phyloP scores from a whole-genome alignment of 2,797 vertebrate genomes.

The Semaprochilodus insignis region DNA sequence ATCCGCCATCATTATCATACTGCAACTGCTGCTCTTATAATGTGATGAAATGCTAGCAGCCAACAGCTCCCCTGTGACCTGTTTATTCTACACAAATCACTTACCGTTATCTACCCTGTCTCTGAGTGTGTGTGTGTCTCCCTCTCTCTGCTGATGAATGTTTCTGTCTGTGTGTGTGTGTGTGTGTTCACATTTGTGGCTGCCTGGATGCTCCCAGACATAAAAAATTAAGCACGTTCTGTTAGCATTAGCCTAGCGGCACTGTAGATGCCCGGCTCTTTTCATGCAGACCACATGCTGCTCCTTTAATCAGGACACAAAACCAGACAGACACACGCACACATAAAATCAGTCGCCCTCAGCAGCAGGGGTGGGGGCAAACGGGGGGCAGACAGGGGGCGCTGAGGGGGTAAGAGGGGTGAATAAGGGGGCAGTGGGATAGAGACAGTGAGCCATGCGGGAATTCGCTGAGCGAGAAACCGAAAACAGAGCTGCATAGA shows the following conservation, averaged over 20 bases:
- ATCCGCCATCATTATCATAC: constrained; percentile 18
- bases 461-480: constrained; percentile 12
- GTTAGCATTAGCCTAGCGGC: constrained; percentile 74
- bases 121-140: constrained; percentile 21
- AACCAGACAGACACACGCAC: constrained; percentile 1
- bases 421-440: constrained; percentile 45
- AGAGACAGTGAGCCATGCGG: constrained; percentile 20
- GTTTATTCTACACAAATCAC: constrained; percentile 48
- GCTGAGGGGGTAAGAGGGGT: constrained; percentile 42
- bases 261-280: constrained; percentile 62
- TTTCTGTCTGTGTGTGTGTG: constrained; percentile 3
- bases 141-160: constrained; percentile 16
- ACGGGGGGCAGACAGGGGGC: constrained; percentile 40
- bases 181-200: constrained; percentile 18
- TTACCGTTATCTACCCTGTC: constrained; percentile 28
- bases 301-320: constrained; percentile 76
- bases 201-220: constrained; percentile 75
- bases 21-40: constrained; percentile 23
- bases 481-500: constrained; percentile 8
- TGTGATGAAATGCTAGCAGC: constrained; percentile 38
- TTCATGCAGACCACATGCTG: constrained; percentile 75
- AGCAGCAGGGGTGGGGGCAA: constrained; percentile 64
- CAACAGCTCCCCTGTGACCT: constrained; percentile 33
- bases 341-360: constrained; percentile 32
- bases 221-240: constrained; percentile 80